Conservation (phyloP, 2,797 vertebrate species). For the Propithecus deckenii region DNA sequence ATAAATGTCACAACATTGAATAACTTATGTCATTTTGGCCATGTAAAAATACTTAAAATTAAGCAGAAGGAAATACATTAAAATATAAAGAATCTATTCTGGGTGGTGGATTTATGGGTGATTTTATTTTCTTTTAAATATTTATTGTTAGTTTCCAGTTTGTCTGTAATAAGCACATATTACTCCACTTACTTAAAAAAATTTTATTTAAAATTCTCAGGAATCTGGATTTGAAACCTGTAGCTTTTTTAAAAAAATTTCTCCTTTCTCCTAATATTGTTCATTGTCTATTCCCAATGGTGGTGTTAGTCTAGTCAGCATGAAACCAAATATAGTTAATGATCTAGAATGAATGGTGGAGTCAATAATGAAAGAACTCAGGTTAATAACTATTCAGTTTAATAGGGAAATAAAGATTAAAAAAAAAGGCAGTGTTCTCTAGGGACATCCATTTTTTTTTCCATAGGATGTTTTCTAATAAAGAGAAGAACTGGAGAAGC, state of each 20-base stretch:
- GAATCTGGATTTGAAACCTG: not conserved
- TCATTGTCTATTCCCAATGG: not conserved
- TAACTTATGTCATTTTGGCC: not conserved
- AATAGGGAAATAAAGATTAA: not conserved
- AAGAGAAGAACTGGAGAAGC: not conserved
- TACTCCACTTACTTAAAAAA: not conserved
- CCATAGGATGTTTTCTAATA: not conserved
- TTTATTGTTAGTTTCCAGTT: not conserved
- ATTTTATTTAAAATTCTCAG: not conserved
- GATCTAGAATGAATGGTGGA: not conserved
- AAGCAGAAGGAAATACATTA: not conserved
- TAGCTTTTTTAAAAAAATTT: not conserved
- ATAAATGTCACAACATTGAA: not conserved
- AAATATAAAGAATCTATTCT: not conserved
- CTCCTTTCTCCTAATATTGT: not conserved
- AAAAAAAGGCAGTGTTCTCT: not conserved
- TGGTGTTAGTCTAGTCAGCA: not conserved
- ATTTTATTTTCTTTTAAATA: slow-evolving; percentile 18
- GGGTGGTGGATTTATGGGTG: not conserved
- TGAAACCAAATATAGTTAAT: not conserved
- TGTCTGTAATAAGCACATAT: not conserved
- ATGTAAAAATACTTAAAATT: not conserved
- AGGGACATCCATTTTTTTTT: not conserved
- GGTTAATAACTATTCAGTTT: not conserved
- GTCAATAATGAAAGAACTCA: not conserved